Conservation (phyloP, 2,888 invertebrate species). For the Lepidochitona cinerea region DNA sequence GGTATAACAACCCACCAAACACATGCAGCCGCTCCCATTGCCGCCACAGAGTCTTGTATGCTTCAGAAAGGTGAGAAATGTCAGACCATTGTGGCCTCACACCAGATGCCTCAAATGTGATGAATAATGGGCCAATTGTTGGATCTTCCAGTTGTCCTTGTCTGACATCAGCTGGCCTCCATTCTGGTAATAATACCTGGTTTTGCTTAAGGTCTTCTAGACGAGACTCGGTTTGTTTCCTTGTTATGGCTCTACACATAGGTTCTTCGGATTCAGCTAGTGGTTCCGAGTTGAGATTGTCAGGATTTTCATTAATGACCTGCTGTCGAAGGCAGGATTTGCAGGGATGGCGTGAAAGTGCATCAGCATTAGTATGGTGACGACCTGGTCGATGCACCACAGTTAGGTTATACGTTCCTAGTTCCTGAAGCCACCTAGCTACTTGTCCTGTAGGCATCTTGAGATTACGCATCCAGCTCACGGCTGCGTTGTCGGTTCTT, state of each 20-base stretch:
- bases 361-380: neutral
- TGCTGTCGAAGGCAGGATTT: neutral
- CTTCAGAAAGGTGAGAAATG: neutral
- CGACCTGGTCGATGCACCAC: neutral
- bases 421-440: neutral
- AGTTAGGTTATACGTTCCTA: neutral
- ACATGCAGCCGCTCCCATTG: conserved; percentile 14
- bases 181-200: too few relatives aligned
- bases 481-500: conserved; percentile 9
- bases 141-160: neutral
- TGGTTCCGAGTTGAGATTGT: too few relatives aligned
- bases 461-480: neutral
- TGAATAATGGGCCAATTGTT: neutral
- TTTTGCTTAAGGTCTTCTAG: neutral
- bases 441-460: neutral
- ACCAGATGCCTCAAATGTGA: neutral
- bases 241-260: neutral
- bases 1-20: conserved; percentile 8
- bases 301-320: neutral
- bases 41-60: conserved; percentile 14
- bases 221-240: neutral
- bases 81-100: neutral
- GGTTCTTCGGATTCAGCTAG: too few relatives aligned
- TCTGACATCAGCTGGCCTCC: neutral
- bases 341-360: neutral